Evolutionary conservation across 2,113 vertebrate species (phyloP).

Genomic region (Callocephalon fimbriatum): DNA sequence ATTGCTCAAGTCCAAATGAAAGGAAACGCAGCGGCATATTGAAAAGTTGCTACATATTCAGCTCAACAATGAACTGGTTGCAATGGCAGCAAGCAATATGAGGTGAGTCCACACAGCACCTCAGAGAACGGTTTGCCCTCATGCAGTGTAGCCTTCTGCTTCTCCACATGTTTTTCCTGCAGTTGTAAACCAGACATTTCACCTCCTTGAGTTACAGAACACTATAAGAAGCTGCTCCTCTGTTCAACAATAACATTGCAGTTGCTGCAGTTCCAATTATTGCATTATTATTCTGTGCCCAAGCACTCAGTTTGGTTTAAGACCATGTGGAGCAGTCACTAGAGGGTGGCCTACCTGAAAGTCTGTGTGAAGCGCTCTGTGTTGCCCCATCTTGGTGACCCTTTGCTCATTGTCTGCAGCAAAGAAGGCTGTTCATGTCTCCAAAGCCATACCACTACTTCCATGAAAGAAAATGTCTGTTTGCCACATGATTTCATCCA

Average conservation of each 20-base stretch:
- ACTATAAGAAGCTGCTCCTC: neutral
- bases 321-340: fast-evolving
- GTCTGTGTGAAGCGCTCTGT: neutral
- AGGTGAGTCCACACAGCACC: neutral
- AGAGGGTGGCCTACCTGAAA: neutral
- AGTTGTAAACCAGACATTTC: neutral
- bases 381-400: neutral
- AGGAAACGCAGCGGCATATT: neutral
- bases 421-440: neutral
- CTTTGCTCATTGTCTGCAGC: neutral
- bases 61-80: neutral
- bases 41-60: neutral
- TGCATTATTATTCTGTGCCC: neutral
- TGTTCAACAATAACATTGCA: neutral
- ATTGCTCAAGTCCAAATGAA: neutral
- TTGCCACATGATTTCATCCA: neutral
- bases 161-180: neutral
- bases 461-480: neutral
- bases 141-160: neutral
- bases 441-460: neutral
- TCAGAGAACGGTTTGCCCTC: neutral
- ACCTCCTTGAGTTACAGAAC: neutral
- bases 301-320: neutral
- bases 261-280: neutral
- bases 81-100: neutral